A percentile compares a stretch with the other conserved stretches of the same genome.
These are phyloP conservation scores for Falco berigora DNA, from an alignment of 2,797 vertebrate species.

Conservation along the genomic window DNA sequence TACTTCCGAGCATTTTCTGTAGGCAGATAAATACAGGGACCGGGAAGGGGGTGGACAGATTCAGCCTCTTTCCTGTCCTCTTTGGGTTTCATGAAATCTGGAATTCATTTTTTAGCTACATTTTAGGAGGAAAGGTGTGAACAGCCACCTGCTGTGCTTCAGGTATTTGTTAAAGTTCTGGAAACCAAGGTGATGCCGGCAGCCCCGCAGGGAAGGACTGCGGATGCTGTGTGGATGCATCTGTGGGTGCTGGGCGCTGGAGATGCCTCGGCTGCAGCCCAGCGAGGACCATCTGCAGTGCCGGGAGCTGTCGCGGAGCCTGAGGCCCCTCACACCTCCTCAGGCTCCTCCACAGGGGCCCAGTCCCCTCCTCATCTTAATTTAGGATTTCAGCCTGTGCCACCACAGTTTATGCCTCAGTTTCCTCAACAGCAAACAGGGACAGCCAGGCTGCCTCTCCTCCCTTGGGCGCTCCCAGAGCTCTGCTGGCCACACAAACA, in stretches of 20 bases:
- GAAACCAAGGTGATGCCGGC: background rate
- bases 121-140: background rate
- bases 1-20: background rate
- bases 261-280: fast-evolving
- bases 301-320: background rate
- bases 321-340: background rate
- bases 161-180: background rate
- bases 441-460: background rate
- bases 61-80: background rate
- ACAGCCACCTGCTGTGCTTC: background rate
- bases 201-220: fast-evolving
- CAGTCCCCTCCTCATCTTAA: background rate
- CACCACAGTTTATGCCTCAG: background rate
- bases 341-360: background rate
- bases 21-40: background rate
- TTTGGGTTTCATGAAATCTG: background rate
- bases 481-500: background rate
- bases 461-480: background rate
- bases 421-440: background rate
- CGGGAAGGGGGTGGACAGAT: background rate
- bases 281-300: background rate
- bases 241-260: background rate
- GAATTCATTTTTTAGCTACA: background rate
- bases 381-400: background rate
- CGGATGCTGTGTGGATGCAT: background rate